A percentile compares a stretch with the other conserved stretches of the same genome.
These are phyloP conservation scores for Limenitis camilla DNA, from an alignment of 2,888 invertebrate species.

Conservation along the genomic window DNA sequence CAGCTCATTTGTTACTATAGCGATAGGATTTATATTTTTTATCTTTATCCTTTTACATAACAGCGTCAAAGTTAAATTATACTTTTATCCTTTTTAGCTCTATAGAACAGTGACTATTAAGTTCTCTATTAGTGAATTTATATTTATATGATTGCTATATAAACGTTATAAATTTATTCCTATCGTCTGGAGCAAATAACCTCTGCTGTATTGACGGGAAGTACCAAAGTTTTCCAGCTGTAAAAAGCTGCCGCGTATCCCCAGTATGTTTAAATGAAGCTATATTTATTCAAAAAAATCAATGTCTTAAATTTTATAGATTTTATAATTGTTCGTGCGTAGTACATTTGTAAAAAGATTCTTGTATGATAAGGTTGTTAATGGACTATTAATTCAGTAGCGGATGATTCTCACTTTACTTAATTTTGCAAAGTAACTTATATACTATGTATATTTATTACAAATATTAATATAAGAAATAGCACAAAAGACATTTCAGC, in stretches of 20 bases:
- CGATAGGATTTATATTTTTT: too few species aligned
- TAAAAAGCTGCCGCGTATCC: conserved; percentile 31
- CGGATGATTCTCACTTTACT: conserved; percentile 32
- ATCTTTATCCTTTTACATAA: too few species aligned
- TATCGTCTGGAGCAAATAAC: too few species aligned
- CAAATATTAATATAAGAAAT: conserved; percentile 49
- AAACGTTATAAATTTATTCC: too few species aligned
- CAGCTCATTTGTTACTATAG: too few species aligned
- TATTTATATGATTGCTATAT: too few species aligned
- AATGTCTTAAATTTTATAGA: conserved; percentile 63
- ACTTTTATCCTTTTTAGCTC: too few species aligned
- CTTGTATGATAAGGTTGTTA: conserved; percentile 32
- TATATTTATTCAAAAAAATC: conserved; percentile 57
- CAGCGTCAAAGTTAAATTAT: too few species aligned
- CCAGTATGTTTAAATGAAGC: conserved; percentile 63
- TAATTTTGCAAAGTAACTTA: conserved; percentile 39
- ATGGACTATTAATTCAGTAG: conserved; percentile 22
- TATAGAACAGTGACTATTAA: too few species aligned
- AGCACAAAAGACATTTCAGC: conserved; percentile 65
- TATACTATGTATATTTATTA: conserved; percentile 59
- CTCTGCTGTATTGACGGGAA: conserved; percentile 35
- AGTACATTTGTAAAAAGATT: conserved; percentile 63
- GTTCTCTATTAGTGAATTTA: too few species aligned
- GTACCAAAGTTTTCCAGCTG: conserved; percentile 64
- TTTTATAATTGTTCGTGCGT: conserved; percentile 56